Base-by-base conservation (phyloP, 2,113 vertebrate species). In the Quiscalus mexicanus region DNA sequence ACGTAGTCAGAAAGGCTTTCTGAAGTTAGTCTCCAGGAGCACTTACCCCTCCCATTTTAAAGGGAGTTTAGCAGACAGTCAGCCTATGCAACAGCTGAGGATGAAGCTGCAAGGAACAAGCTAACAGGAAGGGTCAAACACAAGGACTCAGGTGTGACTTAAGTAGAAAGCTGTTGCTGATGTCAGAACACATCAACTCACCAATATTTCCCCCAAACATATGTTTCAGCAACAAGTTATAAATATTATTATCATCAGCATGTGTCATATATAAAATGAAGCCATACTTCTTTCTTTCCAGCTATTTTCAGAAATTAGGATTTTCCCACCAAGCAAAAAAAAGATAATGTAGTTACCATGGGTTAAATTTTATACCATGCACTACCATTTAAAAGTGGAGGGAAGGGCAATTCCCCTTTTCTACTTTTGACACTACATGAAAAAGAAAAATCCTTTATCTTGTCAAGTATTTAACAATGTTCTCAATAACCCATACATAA, bases 21-120 rank as follows among this genome's bases (percentile, higher is more conserved):
- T 92, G 80, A 90, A 53, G 56, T 86, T 77, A 80, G 42, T 62
- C 85, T 93, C 76, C 83, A 90, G 88, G 45, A 96, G 93, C 83
- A 97, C 95, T 95, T 86, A 96, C 91, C 91, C 95, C 92, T 93
- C 95, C 96, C 76, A 75, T 90, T 94, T 96, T 95, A 96, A 93
- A 78, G 93, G 91, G 94, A 91, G 90, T 85, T 82, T 89, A 90
- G 93, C 90, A 93, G 96, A 89, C 81, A 91, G 81, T 91, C 93
- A 94, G 93, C 90, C 79, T 93, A 92, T 73, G 82, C 3, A 28
- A 95, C 80, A 93, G 91, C 86, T 96, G 84, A 96, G 12, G 91
- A 86, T 75, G 91, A 95, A 94, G 89, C 96, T 97, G 95, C 90
- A 96, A 82, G 92, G 94, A 95, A 96, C 90, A 97, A 95, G 90